Evolutionary conservation across 2,113 vertebrate species (phyloP).

Genomic region (Terrapene triunguis): DNA sequence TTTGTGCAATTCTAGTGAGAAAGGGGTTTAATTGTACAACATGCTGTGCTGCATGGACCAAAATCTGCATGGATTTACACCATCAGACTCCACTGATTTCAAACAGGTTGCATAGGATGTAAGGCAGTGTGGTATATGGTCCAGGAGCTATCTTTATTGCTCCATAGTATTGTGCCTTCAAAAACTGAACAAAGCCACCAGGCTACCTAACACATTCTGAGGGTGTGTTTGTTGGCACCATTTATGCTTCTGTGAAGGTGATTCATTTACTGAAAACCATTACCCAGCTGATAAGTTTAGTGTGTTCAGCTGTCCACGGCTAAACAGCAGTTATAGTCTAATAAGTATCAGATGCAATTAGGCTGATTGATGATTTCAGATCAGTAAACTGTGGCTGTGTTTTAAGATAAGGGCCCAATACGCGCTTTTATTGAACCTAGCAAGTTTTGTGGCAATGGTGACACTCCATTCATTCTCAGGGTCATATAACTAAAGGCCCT

Average conservation of each 20-base stretch:
- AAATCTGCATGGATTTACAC: not conserved
- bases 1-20: not conserved
- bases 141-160: not conserved
- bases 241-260: constrained; percentile 62
- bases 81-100: not conserved
- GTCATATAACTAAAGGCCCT: constrained; percentile 5
- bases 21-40: not conserved
- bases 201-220: constrained; percentile 32
- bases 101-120: not conserved
- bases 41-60: not conserved
- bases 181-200: not conserved
- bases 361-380: constrained; percentile 75
- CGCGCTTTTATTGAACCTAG: constrained; percentile 38
- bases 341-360: constrained; percentile 64
- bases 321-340: constrained; percentile 45
- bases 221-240: constrained; percentile 55
- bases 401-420: constrained; percentile 60
- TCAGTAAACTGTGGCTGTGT: constrained; percentile 62
- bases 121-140: constrained; percentile 22
- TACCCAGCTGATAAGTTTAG: constrained; percentile 70
- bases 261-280: constrained; percentile 73
- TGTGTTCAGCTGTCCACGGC: constrained; percentile 64
- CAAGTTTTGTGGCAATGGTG: fast-evolving
- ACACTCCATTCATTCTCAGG: constrained; percentile 48
- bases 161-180: not conserved